Percentiles rank a stretch among this genome's conserved stretches.
These are phyloP conservation scores for Drosophila nigrodunni DNA, from an alignment of 1,140 invertebrate genomes.

Conservation along the genomic window DNA sequence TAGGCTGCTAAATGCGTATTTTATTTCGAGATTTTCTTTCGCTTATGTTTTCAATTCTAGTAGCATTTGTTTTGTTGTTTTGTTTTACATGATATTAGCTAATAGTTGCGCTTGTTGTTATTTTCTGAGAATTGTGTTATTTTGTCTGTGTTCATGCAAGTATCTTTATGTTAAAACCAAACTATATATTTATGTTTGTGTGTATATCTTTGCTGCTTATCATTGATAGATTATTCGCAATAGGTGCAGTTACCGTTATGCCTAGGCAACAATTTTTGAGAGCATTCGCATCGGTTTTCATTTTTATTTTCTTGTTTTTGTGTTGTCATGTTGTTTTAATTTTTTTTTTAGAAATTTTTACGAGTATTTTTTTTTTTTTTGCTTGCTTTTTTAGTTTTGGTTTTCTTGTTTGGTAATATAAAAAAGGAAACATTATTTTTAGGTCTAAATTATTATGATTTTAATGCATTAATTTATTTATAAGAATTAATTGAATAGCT, in stretches of 20 bases:
- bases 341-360: constrained; percentile 47
- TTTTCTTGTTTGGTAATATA: constrained; percentile 66
- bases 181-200: constrained; percentile 40
- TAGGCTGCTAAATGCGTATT: constrained; percentile 83
- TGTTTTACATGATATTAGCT: constrained; percentile 82
- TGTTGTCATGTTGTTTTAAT: constrained; percentile 1
- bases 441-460: constrained; percentile 78
- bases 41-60: constrained; percentile 79
- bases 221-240: constrained; percentile 72
- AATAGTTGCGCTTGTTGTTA: constrained; percentile 70
- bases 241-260: constrained; percentile 71
- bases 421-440: constrained; percentile 75
- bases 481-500: constrained; percentile 80
- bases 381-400: constrained; percentile 28
- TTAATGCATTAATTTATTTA: constrained; percentile 73
- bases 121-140: constrained; percentile 33
- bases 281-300: constrained; percentile 57
- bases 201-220: constrained; percentile 58
- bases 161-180: constrained; percentile 58
- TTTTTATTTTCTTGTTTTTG: constrained; percentile 16
- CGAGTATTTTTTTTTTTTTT: constrained; percentile 54
- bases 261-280: constrained; percentile 64
- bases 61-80: constrained; percentile 75
- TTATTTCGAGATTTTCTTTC: constrained; percentile 77
- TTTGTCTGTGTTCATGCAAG: constrained; percentile 45